phyloP scores from a whole-genome alignment of 1,140 invertebrate genomes.

The Batillaria attramentaria region DNA sequence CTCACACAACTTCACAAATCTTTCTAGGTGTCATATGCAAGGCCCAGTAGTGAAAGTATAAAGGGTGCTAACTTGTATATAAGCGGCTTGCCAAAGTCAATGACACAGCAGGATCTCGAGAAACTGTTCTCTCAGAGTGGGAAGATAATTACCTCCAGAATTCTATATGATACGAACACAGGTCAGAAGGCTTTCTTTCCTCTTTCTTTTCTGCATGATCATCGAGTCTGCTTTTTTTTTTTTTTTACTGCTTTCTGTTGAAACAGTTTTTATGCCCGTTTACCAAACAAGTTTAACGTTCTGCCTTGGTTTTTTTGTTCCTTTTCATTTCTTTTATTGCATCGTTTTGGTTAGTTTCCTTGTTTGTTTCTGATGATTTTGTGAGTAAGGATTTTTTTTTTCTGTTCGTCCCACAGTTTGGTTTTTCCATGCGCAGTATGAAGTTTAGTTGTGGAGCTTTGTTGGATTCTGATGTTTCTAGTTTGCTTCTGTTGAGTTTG shows the following conservation, averaged over 20 bases:
- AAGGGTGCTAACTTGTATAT: slow-evolving; percentile 99
- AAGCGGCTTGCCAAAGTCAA: slow-evolving; percentile 97
- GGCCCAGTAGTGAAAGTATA: slow-evolving; percentile 99
- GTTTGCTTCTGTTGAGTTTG: slow-evolving; percentile 18
- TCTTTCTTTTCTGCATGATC: slow-evolving; percentile 29
- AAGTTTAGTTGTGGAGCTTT: slow-evolving; percentile 16
- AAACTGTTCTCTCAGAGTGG: slow-evolving; percentile 96
- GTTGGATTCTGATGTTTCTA: slow-evolving; percentile 14
- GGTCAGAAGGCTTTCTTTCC: slow-evolving; percentile 61
- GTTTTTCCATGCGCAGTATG: neutral
- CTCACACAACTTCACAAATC: slow-evolving; percentile 45
- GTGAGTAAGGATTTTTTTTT: neutral
- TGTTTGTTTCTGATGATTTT: slow-evolving; percentile 18
- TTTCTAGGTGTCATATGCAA: slow-evolving; percentile 94
- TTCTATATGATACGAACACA: slow-evolving; percentile 88
- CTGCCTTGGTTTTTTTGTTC: slow-evolving; percentile 25
- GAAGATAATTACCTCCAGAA: slow-evolving; percentile 98
- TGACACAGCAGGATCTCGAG: slow-evolving; percentile 98
- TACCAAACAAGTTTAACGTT: slow-evolving; percentile 28
- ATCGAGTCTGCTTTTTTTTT: slow-evolving; percentile 30
- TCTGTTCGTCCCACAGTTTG: neutral
- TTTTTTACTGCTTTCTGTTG: slow-evolving; percentile 29
- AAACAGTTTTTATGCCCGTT: slow-evolving; percentile 29
- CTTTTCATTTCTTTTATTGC: slow-evolving; percentile 9
- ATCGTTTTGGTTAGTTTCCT: slow-evolving; percentile 11